Conservation (phyloP, 2,113 vertebrate genomes). For the Amazona vittata region DNA sequence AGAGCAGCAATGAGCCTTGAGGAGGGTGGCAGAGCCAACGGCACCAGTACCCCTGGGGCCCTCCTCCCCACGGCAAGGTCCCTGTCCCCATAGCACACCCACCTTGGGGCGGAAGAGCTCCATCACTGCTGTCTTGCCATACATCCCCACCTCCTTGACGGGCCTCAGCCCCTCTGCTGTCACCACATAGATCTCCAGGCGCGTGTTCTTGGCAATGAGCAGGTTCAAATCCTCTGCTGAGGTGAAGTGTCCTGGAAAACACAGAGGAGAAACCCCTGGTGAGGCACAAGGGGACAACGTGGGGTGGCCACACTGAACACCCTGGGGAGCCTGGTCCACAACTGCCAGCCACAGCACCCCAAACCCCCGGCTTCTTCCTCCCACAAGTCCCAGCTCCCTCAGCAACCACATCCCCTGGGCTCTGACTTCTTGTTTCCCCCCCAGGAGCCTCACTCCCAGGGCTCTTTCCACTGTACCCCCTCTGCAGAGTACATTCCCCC, state of each 20-base stretch:
- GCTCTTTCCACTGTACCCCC: not conserved
- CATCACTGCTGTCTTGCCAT: slow-evolving; percentile 96
- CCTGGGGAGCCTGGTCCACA: too few species aligned
- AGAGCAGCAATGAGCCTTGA: not conserved
- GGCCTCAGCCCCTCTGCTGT: slow-evolving; percentile 96
- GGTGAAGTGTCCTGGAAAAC: slow-evolving; percentile 90
- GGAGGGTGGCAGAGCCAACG: not conserved
- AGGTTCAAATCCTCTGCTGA: slow-evolving; percentile 94
- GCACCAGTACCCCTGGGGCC: fast-evolving
- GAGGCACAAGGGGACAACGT: fast-evolving
- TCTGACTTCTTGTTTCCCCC: not conserved
- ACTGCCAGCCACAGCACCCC: fast-evolving
- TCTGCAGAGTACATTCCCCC: too few species aligned
- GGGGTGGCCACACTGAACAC: not conserved
- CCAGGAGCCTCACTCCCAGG: fast-evolving
- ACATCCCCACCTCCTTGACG: slow-evolving; percentile 98
- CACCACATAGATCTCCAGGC: slow-evolving; percentile 97
- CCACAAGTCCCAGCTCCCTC: not conserved
- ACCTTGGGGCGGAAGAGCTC: slow-evolving; percentile 98
- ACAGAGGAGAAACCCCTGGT: not conserved
- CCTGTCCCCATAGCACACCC: not conserved
- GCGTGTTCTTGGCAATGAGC: slow-evolving; percentile 96
- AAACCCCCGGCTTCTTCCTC: not conserved
- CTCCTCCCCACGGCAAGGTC: too few species aligned
- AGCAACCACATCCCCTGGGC: not conserved